Evolutionary conservation across 2,888 invertebrate genomes (phyloP).

Genomic region (Pheosia gnoma): DNA sequence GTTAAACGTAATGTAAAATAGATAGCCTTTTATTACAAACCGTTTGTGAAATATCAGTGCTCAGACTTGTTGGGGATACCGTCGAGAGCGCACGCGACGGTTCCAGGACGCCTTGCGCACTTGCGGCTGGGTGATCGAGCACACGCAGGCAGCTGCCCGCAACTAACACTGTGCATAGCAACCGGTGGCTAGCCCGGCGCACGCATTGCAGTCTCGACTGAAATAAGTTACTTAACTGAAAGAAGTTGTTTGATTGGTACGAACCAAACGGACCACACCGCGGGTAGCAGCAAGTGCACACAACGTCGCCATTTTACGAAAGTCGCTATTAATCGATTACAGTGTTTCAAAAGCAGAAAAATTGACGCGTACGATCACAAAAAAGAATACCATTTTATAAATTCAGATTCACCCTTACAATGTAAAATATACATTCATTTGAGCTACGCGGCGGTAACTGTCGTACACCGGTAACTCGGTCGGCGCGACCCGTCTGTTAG

Average conservation of each 20-base stretch:
- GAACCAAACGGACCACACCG: no score
- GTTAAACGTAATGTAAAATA: conserved; percentile 38
- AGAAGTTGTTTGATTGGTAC: no score
- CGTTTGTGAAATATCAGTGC: conserved; percentile 31
- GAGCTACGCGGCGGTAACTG: conserved; percentile 66
- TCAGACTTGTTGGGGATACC: conserved; percentile 27
- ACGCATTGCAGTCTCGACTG: no score
- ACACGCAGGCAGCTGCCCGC: no score
- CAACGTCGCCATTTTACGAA: conserved; percentile 12
- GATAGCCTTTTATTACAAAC: conserved; percentile 33
- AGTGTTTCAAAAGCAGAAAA: conserved; percentile 65
- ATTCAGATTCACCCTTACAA: conserved; percentile 75
- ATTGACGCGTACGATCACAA: conserved; percentile 66
- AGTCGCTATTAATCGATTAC: conserved; percentile 53
- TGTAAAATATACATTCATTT: conserved; percentile 67
- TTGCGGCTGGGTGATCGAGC: no score
- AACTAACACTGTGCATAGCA: no score
- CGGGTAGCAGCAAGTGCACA: no score
- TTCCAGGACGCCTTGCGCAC: no score
- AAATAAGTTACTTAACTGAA: no score
- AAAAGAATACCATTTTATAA: conserved; percentile 59
- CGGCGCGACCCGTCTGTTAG: neutral
- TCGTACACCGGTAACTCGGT: conserved; percentile 28
- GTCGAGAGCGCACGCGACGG: conserved; percentile 23
- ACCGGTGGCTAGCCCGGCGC: no score